Base-by-base conservation (phyloP, 53 echinoderm and acorn worm species). In the Crossaster papposus region DNA sequence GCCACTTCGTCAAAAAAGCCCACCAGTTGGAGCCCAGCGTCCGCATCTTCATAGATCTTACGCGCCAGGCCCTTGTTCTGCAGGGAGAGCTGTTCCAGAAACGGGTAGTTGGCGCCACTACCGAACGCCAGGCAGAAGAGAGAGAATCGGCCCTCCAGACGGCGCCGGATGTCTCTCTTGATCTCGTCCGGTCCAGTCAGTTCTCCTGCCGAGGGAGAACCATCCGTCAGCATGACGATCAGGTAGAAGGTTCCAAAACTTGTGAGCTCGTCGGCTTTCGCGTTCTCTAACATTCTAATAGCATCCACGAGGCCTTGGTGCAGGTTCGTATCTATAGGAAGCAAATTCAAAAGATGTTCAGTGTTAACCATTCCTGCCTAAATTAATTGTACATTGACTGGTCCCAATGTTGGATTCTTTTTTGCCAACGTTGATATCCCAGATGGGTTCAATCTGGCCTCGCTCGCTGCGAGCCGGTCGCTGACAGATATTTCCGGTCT, bases 51-150 rank as follows among this genome's bases (percentile, higher is more conserved):
- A 62, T 89, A 92, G 14, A 92, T 92, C 83, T 89, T 92, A 13
- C 89, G 78, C 51, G 77, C 89, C 20, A 92, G 65, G 22, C 92
- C 92, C 1, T 55, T 35, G 54, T 92, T 92, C 70, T 83, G 83
- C 18, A 89, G 38, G 8, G 92, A 76, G 17, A 92, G 77, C 70
- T 92, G 82, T 54, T 92, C 92, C 79, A 97, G 79, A 74, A 95
- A 95, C 22, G 83, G 88, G 44, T 94, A 91, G 72, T 95, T 91
- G 13, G 95, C 91, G 76, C 95, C 93, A 32, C 90, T 72, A n/a
- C 97, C 97, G 74, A 97, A 97, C 18, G 95, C 97, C 13, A 97
- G 93, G 64, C 78, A 89, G 84, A 97, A 97, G 76, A 97, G 94
- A 12, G 97, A 95, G 79, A 89, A 95, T 37, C 92, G 83, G 13